Evolutionary conservation across 37 sponge, comb jelly and placozoan species (phyloP).

Genomic region (Cliona cf. orientalis): DNA sequence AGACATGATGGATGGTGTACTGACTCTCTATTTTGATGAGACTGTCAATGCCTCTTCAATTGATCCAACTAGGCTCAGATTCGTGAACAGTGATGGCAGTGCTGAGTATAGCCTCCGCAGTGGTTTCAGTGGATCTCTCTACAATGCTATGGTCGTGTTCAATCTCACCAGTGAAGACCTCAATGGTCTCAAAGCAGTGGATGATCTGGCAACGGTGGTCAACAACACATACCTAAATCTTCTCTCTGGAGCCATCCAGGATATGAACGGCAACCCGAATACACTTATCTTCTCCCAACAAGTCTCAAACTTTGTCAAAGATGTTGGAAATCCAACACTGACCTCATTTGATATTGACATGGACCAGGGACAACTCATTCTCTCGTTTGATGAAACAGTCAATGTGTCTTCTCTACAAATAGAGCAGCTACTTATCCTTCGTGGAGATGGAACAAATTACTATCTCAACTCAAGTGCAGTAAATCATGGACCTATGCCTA

Average conservation of each 20-base stretch:
- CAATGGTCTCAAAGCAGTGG: constrained; percentile 70
- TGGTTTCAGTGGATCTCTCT: constrained; percentile 24
- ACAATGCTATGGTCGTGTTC: constrained; percentile 43
- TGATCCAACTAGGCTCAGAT: constrained; percentile 28
- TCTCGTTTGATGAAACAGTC: constrained; percentile 90
- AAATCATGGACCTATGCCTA: constrained; percentile 40
- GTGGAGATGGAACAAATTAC: constrained; percentile 23
- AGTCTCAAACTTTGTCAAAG: constrained; percentile 61
- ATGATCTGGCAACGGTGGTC: constrained; percentile 58
- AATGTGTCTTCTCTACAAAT: constrained; percentile 64
- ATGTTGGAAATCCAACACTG: constrained; percentile 57
- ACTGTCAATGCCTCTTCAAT: constrained; percentile 72
- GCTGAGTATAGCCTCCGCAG: constrained; percentile 47
- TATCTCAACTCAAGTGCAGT: constrained; percentile 53
- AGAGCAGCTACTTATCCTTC: constrained; percentile 45
- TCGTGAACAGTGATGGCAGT: constrained; percentile 33
- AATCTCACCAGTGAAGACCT: constrained; percentile 56
- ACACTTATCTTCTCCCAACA: constrained; percentile 4
- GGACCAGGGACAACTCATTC: constrained; percentile 29
- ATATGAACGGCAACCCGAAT: constrained; percentile 66
- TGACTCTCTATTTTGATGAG: constrained; percentile 82
- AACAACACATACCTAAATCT: constrained; percentile 78
- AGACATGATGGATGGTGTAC: constrained; percentile 56
- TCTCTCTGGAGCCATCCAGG: constrained; percentile 50
- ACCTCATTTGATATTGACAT: constrained; percentile 59